These are phyloP conservation scores for Hydrochoerus hydrochaeris DNA, from an alignment of 2,113 vertebrate species.

Conservation along the genomic window DNA sequence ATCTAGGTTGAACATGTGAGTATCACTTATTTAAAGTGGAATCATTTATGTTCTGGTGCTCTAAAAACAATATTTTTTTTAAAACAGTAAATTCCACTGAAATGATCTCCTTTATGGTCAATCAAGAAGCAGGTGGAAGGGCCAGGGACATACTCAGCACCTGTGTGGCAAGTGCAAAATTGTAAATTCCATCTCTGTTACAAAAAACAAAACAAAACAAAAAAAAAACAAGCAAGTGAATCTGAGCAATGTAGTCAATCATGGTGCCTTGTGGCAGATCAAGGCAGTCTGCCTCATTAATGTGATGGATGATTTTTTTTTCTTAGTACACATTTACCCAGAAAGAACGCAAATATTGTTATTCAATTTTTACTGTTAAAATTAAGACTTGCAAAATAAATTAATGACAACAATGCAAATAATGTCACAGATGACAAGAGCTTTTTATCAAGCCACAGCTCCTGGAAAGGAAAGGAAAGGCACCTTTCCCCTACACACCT, in stretches of 20 bases:
- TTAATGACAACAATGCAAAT: neutral
- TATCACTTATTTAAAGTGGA: neutral
- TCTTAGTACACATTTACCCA: neutral
- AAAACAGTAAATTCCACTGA: neutral
- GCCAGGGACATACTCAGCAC: no score
- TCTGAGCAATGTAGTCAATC: neutral
- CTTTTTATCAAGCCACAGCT: neutral
- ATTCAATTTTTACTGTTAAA: slow-evolving; percentile 54
- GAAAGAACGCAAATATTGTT: neutral
- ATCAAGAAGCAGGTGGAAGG: neutral
- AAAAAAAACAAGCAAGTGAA: neutral
- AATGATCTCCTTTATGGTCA: neutral
- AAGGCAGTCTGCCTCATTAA: neutral
- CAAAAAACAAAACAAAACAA: no score
- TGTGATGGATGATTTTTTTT: neutral
- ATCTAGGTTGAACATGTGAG: neutral
- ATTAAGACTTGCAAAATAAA: neutral
- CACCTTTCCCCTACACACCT: neutral
- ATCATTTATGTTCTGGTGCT: slow-evolving; percentile 1
- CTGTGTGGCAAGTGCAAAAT: no score
- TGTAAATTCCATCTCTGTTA: no score
- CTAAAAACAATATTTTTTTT: neutral
- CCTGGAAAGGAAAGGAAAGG: neutral
- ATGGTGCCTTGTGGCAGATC: neutral
- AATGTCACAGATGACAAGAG: neutral